A percentile compares a stretch with the other conserved stretches of the same genome.
phyloP scores from a whole-genome alignment of 2,113 vertebrate species.

The Gambusia holbrooki region DNA sequence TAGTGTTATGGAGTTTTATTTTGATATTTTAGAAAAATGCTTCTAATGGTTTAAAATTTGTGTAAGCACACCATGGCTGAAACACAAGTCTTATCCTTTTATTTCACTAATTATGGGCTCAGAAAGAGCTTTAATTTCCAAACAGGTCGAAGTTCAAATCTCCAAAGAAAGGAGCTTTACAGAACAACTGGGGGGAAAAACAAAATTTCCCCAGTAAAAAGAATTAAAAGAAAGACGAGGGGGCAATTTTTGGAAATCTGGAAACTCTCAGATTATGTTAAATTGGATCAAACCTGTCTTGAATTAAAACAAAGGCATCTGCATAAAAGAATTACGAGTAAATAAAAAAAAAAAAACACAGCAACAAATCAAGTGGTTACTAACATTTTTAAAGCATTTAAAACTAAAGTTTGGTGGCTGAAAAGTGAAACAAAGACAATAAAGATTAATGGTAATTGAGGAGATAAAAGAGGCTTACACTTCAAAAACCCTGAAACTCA shows the following conservation, averaged over 20 bases:
- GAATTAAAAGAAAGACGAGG: constrained; percentile 20
- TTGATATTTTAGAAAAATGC: constrained; percentile 1
- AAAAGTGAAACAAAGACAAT: not conserved
- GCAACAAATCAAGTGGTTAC: not conserved
- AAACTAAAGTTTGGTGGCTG: not conserved
- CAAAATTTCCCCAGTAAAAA: constrained; percentile 22
- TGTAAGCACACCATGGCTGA: constrained; percentile 3
- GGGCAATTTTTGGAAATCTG: constrained; percentile 18
- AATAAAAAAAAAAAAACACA: not conserved
- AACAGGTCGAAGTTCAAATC: constrained; percentile 16
- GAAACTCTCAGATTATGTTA: not conserved
- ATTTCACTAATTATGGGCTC: constrained; percentile 49
- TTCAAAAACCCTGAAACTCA: constrained; percentile 54
- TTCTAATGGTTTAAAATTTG: constrained; percentile 12
- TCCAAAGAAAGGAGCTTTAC: constrained; percentile 45
- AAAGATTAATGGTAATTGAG: constrained; percentile 17
- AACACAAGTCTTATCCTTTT: constrained; percentile 21
- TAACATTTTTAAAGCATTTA: constrained; percentile 3
- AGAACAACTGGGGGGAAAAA: constrained; percentile 15
- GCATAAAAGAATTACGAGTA: not conserved
- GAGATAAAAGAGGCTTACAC: constrained; percentile 50
- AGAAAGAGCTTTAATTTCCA: constrained; percentile 27
- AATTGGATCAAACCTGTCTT: constrained; percentile 3
- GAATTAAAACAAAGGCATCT: not conserved
- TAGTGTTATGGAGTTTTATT: not conserved